A percentile compares a stretch with the other conserved stretches of the same genome.
Conservation (phyloP, 2,888 invertebrate species). For the Spodoptera picta region DNA sequence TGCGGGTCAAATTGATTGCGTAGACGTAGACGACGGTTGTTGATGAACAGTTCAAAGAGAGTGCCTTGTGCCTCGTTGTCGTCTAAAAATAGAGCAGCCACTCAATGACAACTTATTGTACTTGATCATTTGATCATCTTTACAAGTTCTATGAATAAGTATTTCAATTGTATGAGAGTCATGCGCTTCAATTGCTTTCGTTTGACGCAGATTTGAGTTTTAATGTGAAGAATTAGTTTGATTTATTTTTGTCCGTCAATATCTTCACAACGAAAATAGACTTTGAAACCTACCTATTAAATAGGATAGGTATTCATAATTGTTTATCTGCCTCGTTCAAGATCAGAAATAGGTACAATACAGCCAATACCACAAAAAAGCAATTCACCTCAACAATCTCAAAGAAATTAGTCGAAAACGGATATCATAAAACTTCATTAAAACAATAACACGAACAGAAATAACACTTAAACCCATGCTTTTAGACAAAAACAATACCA, state of each 20-base stretch:
- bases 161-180: conserved; percentile 57
- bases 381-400: no score
- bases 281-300: no score
- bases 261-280: no score
- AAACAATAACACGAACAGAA: neutral
- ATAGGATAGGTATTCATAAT: no score
- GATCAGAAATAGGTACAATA: no score
- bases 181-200: conserved; percentile 52
- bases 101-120: conserved; percentile 72
- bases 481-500: neutral
- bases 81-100: conserved; percentile 81
- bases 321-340: no score
- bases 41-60: conserved; percentile 65
- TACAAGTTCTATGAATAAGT: conserved; percentile 56
- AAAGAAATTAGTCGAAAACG: no score
- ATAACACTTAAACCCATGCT: neutral
- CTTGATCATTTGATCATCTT: conserved; percentile 63
- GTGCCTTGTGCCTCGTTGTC: conserved; percentile 67
- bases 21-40: conserved; percentile 62
- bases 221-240: neutral
- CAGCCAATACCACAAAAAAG: no score
- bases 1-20: conserved; percentile 85
- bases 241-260: no score
- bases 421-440: no score
- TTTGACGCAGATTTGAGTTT: conserved; percentile 34